Base-by-base conservation (phyloP, 1,140 invertebrate species). In the Pseudomyrmex pallidus region DNA sequence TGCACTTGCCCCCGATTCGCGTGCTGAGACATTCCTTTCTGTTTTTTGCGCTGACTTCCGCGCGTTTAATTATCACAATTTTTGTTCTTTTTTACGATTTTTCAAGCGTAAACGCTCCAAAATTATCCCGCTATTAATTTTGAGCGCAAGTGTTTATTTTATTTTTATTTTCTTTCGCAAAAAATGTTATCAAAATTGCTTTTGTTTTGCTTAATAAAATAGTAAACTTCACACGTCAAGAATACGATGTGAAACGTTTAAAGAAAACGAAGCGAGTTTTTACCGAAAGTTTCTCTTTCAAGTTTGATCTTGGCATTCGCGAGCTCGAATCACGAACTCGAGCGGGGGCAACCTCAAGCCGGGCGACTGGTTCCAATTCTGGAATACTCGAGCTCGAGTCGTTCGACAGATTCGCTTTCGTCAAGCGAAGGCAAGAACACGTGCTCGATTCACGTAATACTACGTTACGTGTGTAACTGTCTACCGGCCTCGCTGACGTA, bases 401-500 rank as follows among this genome's bases (percentile, higher is more conserved):
- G 48, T 35, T 70, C 8, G 35, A 22, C 4, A 72, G 57, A 87
- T 63, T 87, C 68, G 10, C 87, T 85, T 83, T 87, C 80, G 62
- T 73, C 74, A 77, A 76, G 52, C 61, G 74, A n/a, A 85, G 56
- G 66, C 22, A 72, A 48, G 44, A 74, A 48, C 17, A 48, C 12
- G 9, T 15, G 44, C 67, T 80, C 4, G 46, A 74, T 84, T 70
- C 48, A 62, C 62, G 44, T 83, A 85, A 88, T 73, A 20, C 44
- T 20, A 48, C 52, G 25, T 77, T 73, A 77, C 35, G 35, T 56
- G 68, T 25, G 64, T 90, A 90, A 88, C 86, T 89, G 76, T 87
- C 61, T 85, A 64, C 50, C 48, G 15, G 22, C 46, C 56, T 9
- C n/a, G 73, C 44, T 86, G 86, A 90, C 76, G 84, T 84, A 90